These are phyloP conservation scores for Acholoe squamosa DNA, from an alignment of 2,888 invertebrate genomes.

Conservation along the genomic window DNA sequence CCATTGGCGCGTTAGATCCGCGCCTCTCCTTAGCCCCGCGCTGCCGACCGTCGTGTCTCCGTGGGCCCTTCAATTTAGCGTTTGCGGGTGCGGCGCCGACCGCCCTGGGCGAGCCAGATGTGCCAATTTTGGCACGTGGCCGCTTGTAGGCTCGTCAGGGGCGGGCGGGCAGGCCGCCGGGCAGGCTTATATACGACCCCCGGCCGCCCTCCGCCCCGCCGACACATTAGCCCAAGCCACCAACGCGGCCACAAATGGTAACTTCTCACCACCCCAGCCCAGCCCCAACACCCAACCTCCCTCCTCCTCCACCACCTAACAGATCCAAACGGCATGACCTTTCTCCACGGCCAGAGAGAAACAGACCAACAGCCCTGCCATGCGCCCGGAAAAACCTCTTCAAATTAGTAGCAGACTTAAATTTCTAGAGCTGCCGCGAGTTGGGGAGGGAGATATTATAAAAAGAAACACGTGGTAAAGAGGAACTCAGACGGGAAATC, in stretches of 20 bases:
- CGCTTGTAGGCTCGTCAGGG: conserved; percentile 59
- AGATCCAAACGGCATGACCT: conserved; percentile 48
- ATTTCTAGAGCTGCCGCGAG: background rate
- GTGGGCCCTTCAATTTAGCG: conserved; percentile 56
- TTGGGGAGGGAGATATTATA: background rate
- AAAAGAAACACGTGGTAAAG: background rate
- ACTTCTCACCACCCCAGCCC: conserved; percentile 41
- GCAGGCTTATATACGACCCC: background rate
- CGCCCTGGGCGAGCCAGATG: conserved; percentile 54
- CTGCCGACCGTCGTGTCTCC: conserved; percentile 39
- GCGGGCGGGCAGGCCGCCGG: conserved; percentile 23
- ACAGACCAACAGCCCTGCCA: background rate
- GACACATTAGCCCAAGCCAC: conserved; percentile 36
- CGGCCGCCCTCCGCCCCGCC: conserved; percentile 25
- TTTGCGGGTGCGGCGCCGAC: conserved; percentile 37
- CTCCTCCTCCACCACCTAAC: background rate
- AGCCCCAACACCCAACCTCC: background rate
- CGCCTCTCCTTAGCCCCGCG: conserved; percentile 21
- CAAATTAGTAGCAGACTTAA: conserved; percentile 50
- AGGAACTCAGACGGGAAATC: conserved; percentile 41
- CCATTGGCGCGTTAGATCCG: conserved; percentile 12
- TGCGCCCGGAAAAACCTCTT: conserved; percentile 7
- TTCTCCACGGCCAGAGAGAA: background rate
- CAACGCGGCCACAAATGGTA: conserved; percentile 35
- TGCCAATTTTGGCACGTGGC: conserved; percentile 62